Conservation (phyloP, 1,140 invertebrate genomes). For the Proales similis region DNA sequence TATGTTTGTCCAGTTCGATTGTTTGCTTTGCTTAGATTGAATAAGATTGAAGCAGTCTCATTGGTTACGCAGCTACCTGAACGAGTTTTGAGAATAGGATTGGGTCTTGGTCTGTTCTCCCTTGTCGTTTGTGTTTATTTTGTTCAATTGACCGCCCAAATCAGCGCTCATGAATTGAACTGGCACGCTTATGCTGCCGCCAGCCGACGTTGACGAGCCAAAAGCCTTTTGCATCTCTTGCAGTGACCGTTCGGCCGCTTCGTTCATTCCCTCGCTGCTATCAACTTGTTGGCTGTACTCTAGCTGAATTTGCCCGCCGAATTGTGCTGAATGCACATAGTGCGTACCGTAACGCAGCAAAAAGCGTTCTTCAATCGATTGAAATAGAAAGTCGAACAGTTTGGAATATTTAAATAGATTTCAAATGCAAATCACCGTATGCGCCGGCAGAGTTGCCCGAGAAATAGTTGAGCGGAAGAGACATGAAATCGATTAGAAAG, state of each 20-base stretch:
- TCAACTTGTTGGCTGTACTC: constrained; percentile 16
- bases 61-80: not conserved
- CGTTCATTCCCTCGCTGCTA: constrained; percentile 2
- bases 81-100: not conserved
- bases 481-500: constrained; percentile 37
- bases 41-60: not conserved
- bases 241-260: not conserved
- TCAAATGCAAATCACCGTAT: too few relatives aligned
- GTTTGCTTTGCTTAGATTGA: not conserved
- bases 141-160: not conserved
- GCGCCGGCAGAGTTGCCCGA: not conserved
- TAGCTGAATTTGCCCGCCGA: constrained; percentile 32
- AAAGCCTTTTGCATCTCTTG: constrained; percentile 34
- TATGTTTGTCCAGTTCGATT: constrained; percentile 30
- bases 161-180: constrained; percentile 1
- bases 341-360: constrained; percentile 35
- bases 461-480: constrained; percentile 32
- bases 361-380: too few relatives aligned
- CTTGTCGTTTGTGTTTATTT: constrained; percentile 20
- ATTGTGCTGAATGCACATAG: constrained; percentile 31
- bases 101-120: not conserved
- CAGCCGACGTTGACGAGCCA: constrained; percentile 14
- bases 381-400: too few relatives aligned
- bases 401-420: too few relatives aligned
- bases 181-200: constrained; percentile 21